Evolutionary conservation across 2,113 vertebrate species (phyloP), one percentile per base, ranked within the genome.

Genomic region (Eptesicus fuscus): DNA sequence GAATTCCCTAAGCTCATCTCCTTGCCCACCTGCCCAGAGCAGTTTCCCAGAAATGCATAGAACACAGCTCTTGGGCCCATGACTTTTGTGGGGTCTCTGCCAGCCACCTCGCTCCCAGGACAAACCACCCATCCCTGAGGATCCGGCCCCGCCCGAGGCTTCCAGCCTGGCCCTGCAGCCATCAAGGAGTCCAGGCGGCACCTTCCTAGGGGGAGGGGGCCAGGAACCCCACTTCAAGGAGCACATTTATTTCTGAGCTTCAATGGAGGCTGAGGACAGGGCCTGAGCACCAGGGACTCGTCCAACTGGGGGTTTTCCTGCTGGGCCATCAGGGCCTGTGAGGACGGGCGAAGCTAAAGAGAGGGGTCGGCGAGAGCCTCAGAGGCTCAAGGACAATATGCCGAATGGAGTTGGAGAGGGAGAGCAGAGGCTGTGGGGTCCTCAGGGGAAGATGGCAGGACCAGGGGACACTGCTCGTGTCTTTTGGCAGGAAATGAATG

Each of bases 401-500:
- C 37, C 7, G 7, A 61, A 18, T 4, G 35, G 40, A 47, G 53
- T 2, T 88, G 13, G 61, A 63, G 17, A 69, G 37, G 74, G 63
- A 94, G 32, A 74, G 9, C 4, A 5, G 84, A 42, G 49, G 83
- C 69, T 18, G 56, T 12, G 25, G 22, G 47, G 14, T 40, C 91
- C 80, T 61, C 35, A 42, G 23, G 79, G 35, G 76, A 94, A 56
- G 53, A 51, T 4, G 79, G 30, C 67, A 90, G 25, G 44, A 42
- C 40, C 35, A 61, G 69, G 37, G 90, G 69, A 83, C 90, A 89
- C 20, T 37, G 30, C 51, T 83, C 91, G 70, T 65, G 42, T 70
- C 93, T 95, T 71, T 95, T 90, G 93, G 88, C 85, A 83, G 37
- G 95, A 97, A 97, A 94, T 94, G 92, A 96, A 84, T 67, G 70